Base-by-base conservation (phyloP, 2,113 vertebrate species). In the Gallinago paraguaiae region DNA sequence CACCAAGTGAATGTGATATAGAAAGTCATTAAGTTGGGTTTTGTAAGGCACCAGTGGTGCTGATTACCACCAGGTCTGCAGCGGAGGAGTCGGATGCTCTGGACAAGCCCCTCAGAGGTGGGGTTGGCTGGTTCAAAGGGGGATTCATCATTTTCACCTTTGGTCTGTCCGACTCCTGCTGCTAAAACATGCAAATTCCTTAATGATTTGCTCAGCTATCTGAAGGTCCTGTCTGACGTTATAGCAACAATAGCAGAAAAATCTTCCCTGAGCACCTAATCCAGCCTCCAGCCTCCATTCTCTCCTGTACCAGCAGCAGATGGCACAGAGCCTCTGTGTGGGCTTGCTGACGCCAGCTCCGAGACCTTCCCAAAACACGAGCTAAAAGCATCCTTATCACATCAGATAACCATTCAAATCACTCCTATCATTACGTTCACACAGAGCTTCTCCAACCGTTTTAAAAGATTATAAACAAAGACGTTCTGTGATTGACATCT, bases 21-120 rank as follows among this genome's bases (percentile, higher is more conserved):
- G 93, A 75, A 95, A 98, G 96, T 96, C 95, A 97, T 97, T 97
- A 95, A 92, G 70, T 41, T 82, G 51, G 96, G 88, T 61, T 88
- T 37, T 77, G 86, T 60, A 41, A 67, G 80, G 92, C 56, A 14
- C 46, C n/a, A 63, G 83, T 70, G 87, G 60, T 87, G 95, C 94
- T 71, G 93, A 95, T 92, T 92, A 95, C 65, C 2, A 2, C 28
- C 3, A 31, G 84, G 83, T n/a, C 65, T 48, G 65, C 0, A 2
- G 37, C 17, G 41, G 39, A 64, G 39, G 54, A 79, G 63, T 24
- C 45, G 31, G 67, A 61, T 48, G 76, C 94, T 94, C 88, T 1
- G 41, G 85, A 71, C 77, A 31, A 81, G 60, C 83, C 86, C 72
- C 75, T 71, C 31, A 7, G 80, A 60, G 94, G 14, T 68, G 88